phyloP scores from a whole-genome alignment of 2,797 vertebrate species.

The Chelmon rostratus region DNA sequence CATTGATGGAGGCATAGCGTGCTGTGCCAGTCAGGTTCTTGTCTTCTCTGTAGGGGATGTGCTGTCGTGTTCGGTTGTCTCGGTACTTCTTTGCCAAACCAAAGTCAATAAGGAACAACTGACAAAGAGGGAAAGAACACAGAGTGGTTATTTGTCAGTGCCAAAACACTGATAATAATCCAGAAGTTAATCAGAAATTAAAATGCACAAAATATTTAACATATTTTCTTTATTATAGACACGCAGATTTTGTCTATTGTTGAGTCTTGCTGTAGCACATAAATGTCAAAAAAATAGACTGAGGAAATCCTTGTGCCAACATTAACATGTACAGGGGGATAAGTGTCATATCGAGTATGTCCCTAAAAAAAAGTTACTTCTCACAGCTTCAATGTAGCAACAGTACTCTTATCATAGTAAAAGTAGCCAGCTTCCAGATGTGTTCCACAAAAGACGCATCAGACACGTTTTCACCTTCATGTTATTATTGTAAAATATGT shows the following conservation, averaged over 20 bases:
- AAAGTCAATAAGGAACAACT: constrained; percentile 99
- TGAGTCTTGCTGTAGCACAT: constrained; percentile 16
- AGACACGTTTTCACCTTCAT: neutral
- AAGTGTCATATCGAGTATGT: neutral
- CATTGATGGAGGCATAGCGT: constrained; percentile 99
- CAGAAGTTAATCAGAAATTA: neutral
- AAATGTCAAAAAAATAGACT: neutral
- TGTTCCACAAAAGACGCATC: neutral
- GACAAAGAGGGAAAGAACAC: constrained; percentile 52
- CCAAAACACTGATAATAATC: neutral
- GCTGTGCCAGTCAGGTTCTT: constrained; percentile 99
- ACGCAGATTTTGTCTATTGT: neutral
- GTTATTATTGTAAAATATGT: neutral
- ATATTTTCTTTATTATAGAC: neutral
- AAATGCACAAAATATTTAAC: neutral
- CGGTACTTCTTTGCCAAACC: constrained; percentile 99
- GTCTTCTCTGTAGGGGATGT: constrained; percentile 99
- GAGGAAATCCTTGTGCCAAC: neutral
- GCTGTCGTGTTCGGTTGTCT: constrained; percentile 99
- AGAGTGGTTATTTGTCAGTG: constrained; percentile 3
- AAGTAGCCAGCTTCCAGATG: constrained; percentile 3
- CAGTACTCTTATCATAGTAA: neutral
- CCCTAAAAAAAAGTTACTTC: neutral
- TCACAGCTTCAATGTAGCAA: neutral
- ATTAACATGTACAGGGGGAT: neutral